Evolutionary conservation across 2,113 vertebrate species (phyloP).

Genomic region (Eurystomus gularis): DNA sequence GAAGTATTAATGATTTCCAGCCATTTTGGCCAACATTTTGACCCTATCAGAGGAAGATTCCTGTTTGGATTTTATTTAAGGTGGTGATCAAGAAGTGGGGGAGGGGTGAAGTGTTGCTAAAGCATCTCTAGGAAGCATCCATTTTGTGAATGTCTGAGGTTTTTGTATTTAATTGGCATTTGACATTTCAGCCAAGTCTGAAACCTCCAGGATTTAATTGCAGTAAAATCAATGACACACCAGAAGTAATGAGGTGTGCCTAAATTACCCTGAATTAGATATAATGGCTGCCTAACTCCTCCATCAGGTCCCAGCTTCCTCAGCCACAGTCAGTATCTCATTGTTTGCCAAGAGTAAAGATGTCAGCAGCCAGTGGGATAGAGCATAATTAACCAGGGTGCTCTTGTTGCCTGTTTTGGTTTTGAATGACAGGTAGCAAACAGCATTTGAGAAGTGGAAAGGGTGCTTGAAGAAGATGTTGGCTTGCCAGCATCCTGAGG

Average conservation of each 20-base stretch:
- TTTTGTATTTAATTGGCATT: neutral
- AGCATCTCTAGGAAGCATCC: neutral
- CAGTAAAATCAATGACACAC: conserved; percentile 20
- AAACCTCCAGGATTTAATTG: conserved; percentile 35
- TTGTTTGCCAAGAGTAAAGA: conserved; percentile 50
- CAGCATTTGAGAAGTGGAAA: neutral
- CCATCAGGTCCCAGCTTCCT: conserved; percentile 13
- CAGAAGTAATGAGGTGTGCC: conserved; percentile 14
- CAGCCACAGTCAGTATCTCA: conserved; percentile 19
- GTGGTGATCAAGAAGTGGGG: neutral
- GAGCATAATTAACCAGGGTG: conserved; percentile 23
- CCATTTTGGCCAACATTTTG: neutral
- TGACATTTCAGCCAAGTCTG: conserved; percentile 25
- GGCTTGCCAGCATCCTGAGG: neutral
- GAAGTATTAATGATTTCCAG: neutral
- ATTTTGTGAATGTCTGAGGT: neutral
- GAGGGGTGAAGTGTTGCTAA: neutral
- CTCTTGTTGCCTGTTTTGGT: conserved; percentile 22
- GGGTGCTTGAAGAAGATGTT: neutral
- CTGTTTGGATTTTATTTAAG: neutral
- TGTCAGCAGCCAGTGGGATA: conserved; percentile 23
- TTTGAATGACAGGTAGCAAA: conserved; percentile 2
- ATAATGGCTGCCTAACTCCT: conserved; percentile 28
- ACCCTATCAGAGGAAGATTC: neutral
- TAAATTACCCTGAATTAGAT: conserved; percentile 55